Evolutionary conservation across 2,797 vertebrate species (phyloP).

Genomic region (Tenualosa ilisha): DNA sequence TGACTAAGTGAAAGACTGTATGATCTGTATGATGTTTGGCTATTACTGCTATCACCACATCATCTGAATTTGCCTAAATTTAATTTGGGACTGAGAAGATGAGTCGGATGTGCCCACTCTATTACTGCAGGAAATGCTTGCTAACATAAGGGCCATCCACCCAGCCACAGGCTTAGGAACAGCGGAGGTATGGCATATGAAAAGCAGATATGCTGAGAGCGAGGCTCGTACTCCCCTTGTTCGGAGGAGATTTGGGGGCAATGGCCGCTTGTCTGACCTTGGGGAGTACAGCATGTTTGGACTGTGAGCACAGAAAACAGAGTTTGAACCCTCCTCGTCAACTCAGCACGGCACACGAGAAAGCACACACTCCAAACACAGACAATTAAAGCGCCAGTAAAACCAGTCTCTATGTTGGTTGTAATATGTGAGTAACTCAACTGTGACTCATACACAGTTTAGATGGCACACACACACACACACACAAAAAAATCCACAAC

Average conservation of each 20-base stretch:
- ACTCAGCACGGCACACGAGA: conserved; percentile 32
- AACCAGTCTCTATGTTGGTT: not conserved
- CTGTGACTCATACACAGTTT: not conserved
- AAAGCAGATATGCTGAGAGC: conserved; percentile 43
- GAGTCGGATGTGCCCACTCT: not conserved
- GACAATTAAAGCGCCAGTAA: not conserved
- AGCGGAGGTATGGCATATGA: not conserved
- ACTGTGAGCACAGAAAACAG: conserved; percentile 61
- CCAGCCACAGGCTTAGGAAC: conserved; percentile 35
- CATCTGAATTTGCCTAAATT: not conserved
- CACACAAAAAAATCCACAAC: not conserved
- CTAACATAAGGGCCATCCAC: not conserved
- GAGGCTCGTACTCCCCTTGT: conserved; percentile 57
- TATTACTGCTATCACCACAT: not conserved
- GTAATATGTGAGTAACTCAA: not conserved
- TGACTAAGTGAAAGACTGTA: not conserved
- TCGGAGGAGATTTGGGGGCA: conserved; percentile 49
- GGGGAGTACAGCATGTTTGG: conserved; percentile 56
- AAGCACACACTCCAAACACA: conserved; percentile 27
- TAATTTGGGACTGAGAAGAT: too few species aligned
- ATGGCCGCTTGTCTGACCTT: conserved; percentile 52
- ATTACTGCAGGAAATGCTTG: not conserved
- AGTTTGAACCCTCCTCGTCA: conserved; percentile 49
- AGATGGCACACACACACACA: not conserved
- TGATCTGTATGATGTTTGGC: not conserved